Evolutionary conservation across 2,113 vertebrate species (phyloP).

Genomic region (Phodopus roborovskii): DNA sequence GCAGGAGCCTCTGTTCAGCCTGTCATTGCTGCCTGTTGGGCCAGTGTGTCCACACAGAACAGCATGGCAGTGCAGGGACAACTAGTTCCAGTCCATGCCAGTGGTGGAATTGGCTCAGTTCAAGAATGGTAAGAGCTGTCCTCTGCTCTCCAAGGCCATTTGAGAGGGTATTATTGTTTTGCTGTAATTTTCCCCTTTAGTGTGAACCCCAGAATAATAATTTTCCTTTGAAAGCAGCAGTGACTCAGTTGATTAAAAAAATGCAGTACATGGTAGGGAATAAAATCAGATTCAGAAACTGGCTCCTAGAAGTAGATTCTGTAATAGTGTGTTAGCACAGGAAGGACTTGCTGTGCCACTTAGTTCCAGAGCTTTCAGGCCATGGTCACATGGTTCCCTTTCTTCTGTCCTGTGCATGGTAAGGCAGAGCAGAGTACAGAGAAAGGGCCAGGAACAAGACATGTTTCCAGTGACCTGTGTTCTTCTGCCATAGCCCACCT

Average conservation of each 20-base stretch:
- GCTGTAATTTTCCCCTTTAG: not conserved
- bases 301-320: not conserved
- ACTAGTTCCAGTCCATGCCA: not conserved
- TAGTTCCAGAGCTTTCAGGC: not conserved
- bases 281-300: not conserved
- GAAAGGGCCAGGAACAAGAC: not conserved
- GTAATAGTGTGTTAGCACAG: not conserved
- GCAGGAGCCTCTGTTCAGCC: not conserved
- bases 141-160: accelerated
- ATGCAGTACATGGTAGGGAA: not conserved
- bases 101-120: not conserved
- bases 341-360: not conserved
- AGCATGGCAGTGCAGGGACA: not conserved
- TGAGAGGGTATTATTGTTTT: not conserved
- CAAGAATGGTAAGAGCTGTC: accelerated
- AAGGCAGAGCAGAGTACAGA: not conserved
- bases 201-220: no score
- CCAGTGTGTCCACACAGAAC: no score
- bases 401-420: not conserved
- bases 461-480: not conserved
- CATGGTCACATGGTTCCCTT: not conserved
- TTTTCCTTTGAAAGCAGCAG: not conserved
- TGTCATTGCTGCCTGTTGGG: not conserved
- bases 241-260: no score
- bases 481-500: not conserved